Evolutionary conservation across 1,140 invertebrate species (phyloP).

Genomic region (Drosophila pseudoobscura): DNA sequence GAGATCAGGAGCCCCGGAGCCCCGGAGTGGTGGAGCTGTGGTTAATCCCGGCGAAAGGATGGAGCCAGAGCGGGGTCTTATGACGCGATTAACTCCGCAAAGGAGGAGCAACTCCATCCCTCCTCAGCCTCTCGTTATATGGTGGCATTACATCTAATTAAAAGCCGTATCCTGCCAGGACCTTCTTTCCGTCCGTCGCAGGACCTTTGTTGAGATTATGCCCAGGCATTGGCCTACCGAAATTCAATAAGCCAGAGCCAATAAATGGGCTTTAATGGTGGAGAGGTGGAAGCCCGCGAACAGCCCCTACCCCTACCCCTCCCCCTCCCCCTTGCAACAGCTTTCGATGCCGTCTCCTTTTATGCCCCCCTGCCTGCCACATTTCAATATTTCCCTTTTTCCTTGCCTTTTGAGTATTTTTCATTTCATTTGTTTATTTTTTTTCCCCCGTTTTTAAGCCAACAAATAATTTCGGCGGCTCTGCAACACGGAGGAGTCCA

Average conservation of each 20-base stretch:
- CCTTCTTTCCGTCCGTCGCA: slow-evolving; percentile 5
- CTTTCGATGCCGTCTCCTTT: slow-evolving; percentile 17
- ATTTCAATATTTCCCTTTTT: slow-evolving; percentile 53
- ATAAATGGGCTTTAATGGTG: slow-evolving; percentile 17
- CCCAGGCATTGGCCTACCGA: not conserved
- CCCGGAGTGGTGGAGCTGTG: slow-evolving; percentile 5
- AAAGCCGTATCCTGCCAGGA: slow-evolving; percentile 50
- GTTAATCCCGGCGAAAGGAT: slow-evolving; percentile 13
- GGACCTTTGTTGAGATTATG: not conserved
- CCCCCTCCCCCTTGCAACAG: not conserved
- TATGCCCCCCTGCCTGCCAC: slow-evolving; percentile 15
- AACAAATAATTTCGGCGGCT: slow-evolving; percentile 60
- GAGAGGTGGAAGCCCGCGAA: not conserved
- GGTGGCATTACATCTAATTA: slow-evolving; percentile 70
- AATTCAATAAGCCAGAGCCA: slow-evolving; percentile 43
- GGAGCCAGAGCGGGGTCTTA: not conserved
- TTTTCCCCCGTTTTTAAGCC: slow-evolving; percentile 11
- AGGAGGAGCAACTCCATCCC: not conserved
- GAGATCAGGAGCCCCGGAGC: not conserved
- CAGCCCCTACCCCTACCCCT: too few species aligned
- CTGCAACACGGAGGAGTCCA: slow-evolving; percentile 26
- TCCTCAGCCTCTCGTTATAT: slow-evolving; percentile 49
- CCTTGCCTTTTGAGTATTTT: slow-evolving; percentile 10
- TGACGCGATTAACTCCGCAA: slow-evolving; percentile 16
- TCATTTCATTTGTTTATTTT: slow-evolving; percentile 2